These are phyloP conservation scores for Notocelia uddmanniana DNA, from an alignment of 2,888 invertebrate genomes.

Conservation along the genomic window DNA sequence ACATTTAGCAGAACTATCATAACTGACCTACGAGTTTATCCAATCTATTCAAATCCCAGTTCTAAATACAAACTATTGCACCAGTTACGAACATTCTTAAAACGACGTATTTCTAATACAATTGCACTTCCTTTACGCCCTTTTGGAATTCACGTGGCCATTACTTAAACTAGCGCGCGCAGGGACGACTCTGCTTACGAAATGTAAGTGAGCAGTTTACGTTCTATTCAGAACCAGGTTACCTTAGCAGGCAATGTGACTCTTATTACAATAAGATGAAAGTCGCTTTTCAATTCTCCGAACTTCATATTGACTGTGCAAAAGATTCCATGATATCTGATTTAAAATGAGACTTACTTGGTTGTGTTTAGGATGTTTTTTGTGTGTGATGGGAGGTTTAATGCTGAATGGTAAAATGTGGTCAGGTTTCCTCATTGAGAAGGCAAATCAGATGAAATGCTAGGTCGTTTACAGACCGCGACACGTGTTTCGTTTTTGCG, in stretches of 20 bases:
- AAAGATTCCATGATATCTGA: neutral
- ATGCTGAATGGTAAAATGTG: slow-evolving; percentile 15
- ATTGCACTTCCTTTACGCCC: neutral
- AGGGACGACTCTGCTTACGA: slow-evolving; percentile 39
- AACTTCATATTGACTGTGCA: neutral
- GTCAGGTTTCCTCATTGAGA: slow-evolving; percentile 33
- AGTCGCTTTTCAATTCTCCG: slow-evolving; percentile 3
- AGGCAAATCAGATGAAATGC: slow-evolving; percentile 40
- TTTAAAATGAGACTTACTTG: neutral
- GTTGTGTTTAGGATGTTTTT: slow-evolving; percentile 11
- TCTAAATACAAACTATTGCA: slow-evolving; percentile 24
- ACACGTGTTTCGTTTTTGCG: slow-evolving; percentile 27
- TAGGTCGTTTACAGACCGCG: slow-evolving; percentile 39
- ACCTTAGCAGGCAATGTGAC: neutral
- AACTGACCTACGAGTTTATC: slow-evolving; percentile 25
- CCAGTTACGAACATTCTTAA: neutral
- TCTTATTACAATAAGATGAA: neutral
- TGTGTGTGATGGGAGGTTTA: neutral
- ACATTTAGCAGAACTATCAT: slow-evolving; percentile 8
- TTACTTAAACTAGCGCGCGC: slow-evolving; percentile 35
- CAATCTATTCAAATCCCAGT: slow-evolving; percentile 18
- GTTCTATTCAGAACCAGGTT: slow-evolving; percentile 15
- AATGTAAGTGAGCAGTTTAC: slow-evolving; percentile 21
- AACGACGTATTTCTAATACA: neutral
- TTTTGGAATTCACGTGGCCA: neutral